These are phyloP conservation scores for Syngnathus floridae DNA, from an alignment of 2,113 vertebrate genomes.

Conservation along the genomic window DNA sequence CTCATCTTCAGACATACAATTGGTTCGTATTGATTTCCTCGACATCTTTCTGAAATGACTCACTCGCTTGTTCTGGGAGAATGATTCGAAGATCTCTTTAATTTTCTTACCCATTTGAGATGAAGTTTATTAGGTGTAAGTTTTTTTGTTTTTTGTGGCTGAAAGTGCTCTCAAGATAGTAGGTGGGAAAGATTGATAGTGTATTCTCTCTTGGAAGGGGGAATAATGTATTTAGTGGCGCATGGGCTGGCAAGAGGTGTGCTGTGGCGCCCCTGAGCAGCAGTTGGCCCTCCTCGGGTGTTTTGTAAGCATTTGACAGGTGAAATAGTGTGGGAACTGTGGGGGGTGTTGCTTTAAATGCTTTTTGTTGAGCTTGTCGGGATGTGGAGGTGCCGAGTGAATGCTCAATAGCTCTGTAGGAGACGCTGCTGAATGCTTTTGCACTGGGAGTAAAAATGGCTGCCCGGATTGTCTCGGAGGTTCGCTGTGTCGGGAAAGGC, in stretches of 20 bases:
- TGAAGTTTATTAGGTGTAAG: slow-evolving; percentile 42
- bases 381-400: slow-evolving; percentile 63
- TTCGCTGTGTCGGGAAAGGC: slow-evolving; percentile 30
- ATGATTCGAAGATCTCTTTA: slow-evolving; percentile 28
- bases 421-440: slow-evolving; percentile 60
- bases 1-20: slow-evolving; percentile 49
- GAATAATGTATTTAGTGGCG: slow-evolving; percentile 52
- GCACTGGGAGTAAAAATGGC: slow-evolving; percentile 39
- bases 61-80: slow-evolving; percentile 36
- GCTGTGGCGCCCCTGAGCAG: slow-evolving; percentile 53
- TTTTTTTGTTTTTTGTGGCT: slow-evolving; percentile 29
- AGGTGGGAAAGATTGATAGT: slow-evolving; percentile 41
- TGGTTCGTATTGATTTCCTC: slow-evolving; percentile 48
- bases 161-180: slow-evolving; percentile 28
- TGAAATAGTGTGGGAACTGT: slow-evolving; percentile 79
- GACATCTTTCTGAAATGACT: slow-evolving; percentile 50
- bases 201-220: slow-evolving; percentile 44
- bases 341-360: slow-evolving; percentile 59
- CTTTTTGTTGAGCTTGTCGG: slow-evolving; percentile 65
- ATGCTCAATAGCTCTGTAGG: slow-evolving; percentile 71
- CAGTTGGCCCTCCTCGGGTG: slow-evolving; percentile 44
- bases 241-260: slow-evolving; percentile 67
- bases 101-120: slow-evolving; percentile 20
- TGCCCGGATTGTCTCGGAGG: slow-evolving; percentile 44
- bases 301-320: slow-evolving; percentile 72